Base-by-base conservation (phyloP, 2,888 invertebrate genomes). In the Hypena proboscidalis region DNA sequence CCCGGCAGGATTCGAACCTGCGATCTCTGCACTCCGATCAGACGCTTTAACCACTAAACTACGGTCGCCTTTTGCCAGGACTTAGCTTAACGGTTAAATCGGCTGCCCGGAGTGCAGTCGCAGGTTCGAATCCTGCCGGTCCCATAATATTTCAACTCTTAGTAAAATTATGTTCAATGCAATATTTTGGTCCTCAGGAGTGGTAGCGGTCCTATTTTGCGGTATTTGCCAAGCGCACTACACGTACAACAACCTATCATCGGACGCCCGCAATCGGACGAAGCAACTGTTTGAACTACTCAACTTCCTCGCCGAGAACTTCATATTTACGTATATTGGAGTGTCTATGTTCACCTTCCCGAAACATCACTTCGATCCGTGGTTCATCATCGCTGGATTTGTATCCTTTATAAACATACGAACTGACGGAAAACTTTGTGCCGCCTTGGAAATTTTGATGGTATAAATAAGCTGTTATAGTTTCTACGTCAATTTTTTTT, bases 201-300 rank as follows among this genome's bases (percentile, higher is more conserved):
- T 99, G 57, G 99, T 99, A 6, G 97, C 99, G 33, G 98, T 99
- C 0, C 83, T 99, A 29, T 99, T 99, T 87, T 99, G 99, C 87
- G 99, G 99, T 15, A 99, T 99, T 71, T 98, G 98, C 76, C 99
- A 99, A 89, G 99, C 99, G 10, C 99, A 99, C 88, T 99, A 99
- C 83, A 99, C 99, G 0, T 99, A 97, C 90, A 99, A 99, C 88
- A 98, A 98, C 86, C 88, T 98, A 20, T 98, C 98, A 0, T 92
- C 94, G 38, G 97, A 97, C 75, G 97, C 98, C 0, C 93, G 97
- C 60, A 93, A 93, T 58, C 92, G 97, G 58, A 98, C 98, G 17
- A 98, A 98, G 85, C 96, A 97, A 81, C 93, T 98, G 69, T 98
- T 98, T 86, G 97, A 98, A 80, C 89, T 99, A 68, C 92, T 99